phyloP scores from a whole-genome alignment of 2,113 vertebrate genomes.

The Entelurus aequoreus region DNA sequence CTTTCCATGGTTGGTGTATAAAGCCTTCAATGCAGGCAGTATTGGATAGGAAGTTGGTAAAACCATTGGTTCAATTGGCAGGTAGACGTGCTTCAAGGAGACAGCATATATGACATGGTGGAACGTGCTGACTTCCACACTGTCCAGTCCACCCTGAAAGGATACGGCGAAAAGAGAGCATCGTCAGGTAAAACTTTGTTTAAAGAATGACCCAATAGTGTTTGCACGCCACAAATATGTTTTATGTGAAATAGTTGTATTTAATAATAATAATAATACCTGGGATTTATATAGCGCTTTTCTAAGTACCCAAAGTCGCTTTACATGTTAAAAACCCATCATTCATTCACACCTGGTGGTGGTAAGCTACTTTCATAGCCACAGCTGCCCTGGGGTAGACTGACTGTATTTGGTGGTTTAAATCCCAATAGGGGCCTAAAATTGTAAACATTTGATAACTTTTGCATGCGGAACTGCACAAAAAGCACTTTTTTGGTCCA shows the following conservation, averaged over 20 bases:
- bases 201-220: not conserved
- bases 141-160: constrained; percentile 41
- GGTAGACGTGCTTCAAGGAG: constrained; percentile 70
- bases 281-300: too few relatives aligned
- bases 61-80: constrained; percentile 16
- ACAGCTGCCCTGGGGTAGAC: too few relatives aligned
- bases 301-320: too few relatives aligned
- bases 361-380: too few relatives aligned
- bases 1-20: constrained; percentile 74
- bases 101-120: constrained; percentile 65
- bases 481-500: too few relatives aligned
- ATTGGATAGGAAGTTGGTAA: not conserved
- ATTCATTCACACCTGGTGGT: too few relatives aligned
- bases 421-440: not conserved
- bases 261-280: too few relatives aligned
- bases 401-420: too few relatives aligned
- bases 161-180: constrained; percentile 15
- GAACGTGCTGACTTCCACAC: constrained; percentile 42
- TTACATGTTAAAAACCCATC: too few relatives aligned
- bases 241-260: not conserved
- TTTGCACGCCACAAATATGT: not conserved
- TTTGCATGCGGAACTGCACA: too few relatives aligned
- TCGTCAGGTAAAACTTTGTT: constrained; percentile 46
- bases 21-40: not conserved
- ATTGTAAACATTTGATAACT: not conserved